Evolutionary conservation across 2,113 vertebrate genomes (phyloP), one percentile per base, ranked within the genome.

Genomic region (Anarrhichthys ocellatus): DNA sequence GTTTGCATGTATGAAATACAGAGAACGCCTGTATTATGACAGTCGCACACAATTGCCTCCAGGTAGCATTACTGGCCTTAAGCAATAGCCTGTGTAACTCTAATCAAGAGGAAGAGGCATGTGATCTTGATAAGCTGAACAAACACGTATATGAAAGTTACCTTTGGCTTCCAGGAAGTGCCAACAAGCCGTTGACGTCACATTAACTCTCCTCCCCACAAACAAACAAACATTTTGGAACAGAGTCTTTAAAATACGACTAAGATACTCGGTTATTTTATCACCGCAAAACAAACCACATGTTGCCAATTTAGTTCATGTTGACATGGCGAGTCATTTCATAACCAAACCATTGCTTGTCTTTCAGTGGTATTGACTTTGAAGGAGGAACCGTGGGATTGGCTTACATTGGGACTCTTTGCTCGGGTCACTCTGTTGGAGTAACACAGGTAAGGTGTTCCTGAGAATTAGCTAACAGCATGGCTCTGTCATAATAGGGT

Each of bases 311-410:
- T 17, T 9, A 18, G 27, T 11, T 18, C 9, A 20, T 48, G 27
- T 48, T 32, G 66, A 20, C 9, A 0, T 13, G 24, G n/a, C 1
- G 1, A 20, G 7, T 69, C 9, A 18, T 58, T 34, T 64, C 32
- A n/a, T 15, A 4, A n/a, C 18, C 36, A 44, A 27, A n/a, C 24
- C n/a, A 27, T 15, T 56, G 4, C 1, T 63, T 85, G n/a, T 80
- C 17, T 89, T 91, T 73, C 87, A 96, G 95, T 63, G 95, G 74
- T 3, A 95, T 96, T 34, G 81, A 96, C 87, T 94, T 96, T 80
- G 93, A 95, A 18, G 95, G 95, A 62, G 0, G 91, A 0, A 96
- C 95, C 0, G 95, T 96, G 34, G 95, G 95, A 27, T 89, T 96
- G 69, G 95, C 95, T 8, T 96, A 48, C 38, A 85, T 96, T 3